These are phyloP conservation scores for Lycophotia porphyrea DNA, from an alignment of 2,888 invertebrate genomes.

Conservation along the genomic window DNA sequence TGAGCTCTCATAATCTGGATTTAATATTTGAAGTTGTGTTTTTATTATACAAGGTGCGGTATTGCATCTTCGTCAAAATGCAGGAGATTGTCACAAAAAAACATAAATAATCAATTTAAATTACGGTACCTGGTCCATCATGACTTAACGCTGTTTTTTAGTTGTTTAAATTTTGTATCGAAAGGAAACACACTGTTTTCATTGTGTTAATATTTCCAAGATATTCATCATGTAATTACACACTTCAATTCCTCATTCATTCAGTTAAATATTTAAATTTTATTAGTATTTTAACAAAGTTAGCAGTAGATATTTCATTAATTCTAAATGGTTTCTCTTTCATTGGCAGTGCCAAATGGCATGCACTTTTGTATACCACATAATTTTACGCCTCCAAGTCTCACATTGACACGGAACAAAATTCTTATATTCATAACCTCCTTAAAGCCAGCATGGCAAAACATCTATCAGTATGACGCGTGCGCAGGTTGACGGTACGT, in stretches of 20 bases:
- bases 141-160: too few species aligned
- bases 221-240: neutral
- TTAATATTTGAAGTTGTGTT: neutral
- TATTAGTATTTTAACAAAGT: neutral
- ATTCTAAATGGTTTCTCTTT: neutral
- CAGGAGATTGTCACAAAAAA: too few species aligned
- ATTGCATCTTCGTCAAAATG: too few species aligned
- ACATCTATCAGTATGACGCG: conserved; percentile 20
- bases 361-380: neutral
- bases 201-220: neutral
- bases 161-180: too few species aligned
- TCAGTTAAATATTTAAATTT: neutral
- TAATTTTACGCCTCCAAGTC: neutral
- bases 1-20: neutral
- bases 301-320: neutral
- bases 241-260: neutral
- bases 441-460: conserved; percentile 21
- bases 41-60: neutral
- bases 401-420: conserved; percentile 22
- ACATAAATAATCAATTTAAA: too few species aligned
- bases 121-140: too few species aligned
- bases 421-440: conserved; percentile 33
- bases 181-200: neutral
- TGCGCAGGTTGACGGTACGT: conserved; percentile 25
- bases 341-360: neutral